Percentiles rank a stretch among this genome's conserved stretches.
phyloP scores from a whole-genome alignment of 2,888 invertebrate species.

The Theodoxus fluviatilis region DNA sequence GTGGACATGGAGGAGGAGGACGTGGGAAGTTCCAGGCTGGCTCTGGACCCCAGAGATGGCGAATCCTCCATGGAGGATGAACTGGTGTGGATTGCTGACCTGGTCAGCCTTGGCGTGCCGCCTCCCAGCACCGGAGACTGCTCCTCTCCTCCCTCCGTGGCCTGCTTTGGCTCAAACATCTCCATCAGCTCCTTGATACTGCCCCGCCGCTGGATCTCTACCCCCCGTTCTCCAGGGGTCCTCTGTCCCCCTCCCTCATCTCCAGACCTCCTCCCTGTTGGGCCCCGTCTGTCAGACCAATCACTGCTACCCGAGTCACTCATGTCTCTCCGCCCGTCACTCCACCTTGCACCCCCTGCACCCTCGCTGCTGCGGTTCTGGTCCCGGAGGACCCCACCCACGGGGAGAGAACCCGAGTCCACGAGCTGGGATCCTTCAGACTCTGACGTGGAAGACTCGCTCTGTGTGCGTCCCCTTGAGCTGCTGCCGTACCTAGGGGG shows the following conservation, averaged over 20 bases:
- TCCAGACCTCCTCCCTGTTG: not conserved
- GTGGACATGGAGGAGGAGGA: constrained; percentile 32
- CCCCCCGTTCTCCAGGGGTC: constrained; percentile 22
- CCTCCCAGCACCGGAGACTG: constrained; percentile 13
- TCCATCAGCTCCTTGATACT: constrained; percentile 57
- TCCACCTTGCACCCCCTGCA: not conserved
- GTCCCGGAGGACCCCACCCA: not conserved
- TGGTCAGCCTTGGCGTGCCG: constrained; percentile 8
- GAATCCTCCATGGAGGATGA: too few species aligned
- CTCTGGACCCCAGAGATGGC: too few species aligned
- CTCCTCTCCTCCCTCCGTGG: constrained; percentile 26
- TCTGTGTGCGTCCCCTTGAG: constrained; percentile 44
- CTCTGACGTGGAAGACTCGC: constrained; percentile 54
- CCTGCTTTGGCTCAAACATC: constrained; percentile 48
- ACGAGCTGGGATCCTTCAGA: constrained; percentile 33
- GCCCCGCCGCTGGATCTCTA: constrained; percentile 46
- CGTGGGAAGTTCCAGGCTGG: constrained; percentile 48
- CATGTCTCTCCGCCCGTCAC: not conserved
- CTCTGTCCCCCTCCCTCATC: not conserved
- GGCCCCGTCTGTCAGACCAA: not conserved
- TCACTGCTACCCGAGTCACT: too few species aligned
- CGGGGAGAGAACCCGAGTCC: constrained; percentile 24
- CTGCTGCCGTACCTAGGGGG: constrained; percentile 47
- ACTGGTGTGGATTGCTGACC: too few species aligned
- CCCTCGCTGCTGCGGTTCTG: not conserved